Evolutionary conservation across 1,140 invertebrate species (phyloP).

Genomic region (Papilio aristodemus): DNA sequence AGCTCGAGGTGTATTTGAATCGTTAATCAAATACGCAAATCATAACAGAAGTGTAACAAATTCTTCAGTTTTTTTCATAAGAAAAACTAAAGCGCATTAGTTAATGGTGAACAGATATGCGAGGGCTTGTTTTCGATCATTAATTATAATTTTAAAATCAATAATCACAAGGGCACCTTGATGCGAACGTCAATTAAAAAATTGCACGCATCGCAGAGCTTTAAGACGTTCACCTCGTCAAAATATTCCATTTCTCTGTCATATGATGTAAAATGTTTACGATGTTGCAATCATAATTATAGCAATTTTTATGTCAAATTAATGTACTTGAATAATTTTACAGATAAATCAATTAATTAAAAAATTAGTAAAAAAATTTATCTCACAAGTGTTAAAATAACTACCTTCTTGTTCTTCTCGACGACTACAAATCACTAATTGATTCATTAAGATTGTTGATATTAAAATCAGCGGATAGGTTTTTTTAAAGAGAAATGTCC

Average conservation of each 20-base stretch:
- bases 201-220: background rate
- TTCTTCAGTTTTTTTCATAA: background rate
- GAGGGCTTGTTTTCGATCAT: background rate
- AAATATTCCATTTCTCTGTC: background rate
- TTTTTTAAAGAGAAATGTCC: too few species aligned
- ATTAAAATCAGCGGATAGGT: too few species aligned
- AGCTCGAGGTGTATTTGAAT: background rate
- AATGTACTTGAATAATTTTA: background rate
- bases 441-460: too few species aligned
- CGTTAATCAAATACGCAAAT: background rate
- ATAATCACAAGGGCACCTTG: background rate
- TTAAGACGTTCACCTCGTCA: background rate
- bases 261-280: conserved; percentile 5
- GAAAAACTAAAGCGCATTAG: too few species aligned
- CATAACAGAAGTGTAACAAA: background rate
- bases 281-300: conserved; percentile 14
- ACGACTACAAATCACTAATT: too few species aligned
- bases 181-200: background rate
- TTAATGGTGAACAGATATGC: too few species aligned
- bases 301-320: background rate
- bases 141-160: background rate
- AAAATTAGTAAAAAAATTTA: background rate
- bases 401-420: too few species aligned
- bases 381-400: background rate
- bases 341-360: background rate